Evolutionary conservation across 2,113 vertebrate genomes (phyloP).

Genomic region (Lagenorhynchus albirostris): DNA sequence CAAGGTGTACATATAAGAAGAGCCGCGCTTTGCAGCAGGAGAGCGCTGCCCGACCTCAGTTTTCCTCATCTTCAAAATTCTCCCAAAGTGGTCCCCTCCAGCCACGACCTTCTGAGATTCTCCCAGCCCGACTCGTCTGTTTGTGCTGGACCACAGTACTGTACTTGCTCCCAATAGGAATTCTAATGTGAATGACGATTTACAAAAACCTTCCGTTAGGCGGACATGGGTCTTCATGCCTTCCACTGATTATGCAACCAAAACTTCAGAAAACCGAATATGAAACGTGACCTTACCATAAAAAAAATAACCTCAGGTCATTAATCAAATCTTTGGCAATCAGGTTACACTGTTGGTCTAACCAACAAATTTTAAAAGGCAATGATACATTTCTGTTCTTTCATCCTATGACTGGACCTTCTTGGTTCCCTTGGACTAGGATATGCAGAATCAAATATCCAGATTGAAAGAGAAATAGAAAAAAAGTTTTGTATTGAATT

Average conservation of each 20-base stretch:
- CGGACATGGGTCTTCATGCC: constrained; percentile 10
- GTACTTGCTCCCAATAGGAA: constrained; percentile 12
- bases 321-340: neutral
- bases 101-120: neutral
- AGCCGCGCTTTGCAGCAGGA: neutral
- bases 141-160: neutral
- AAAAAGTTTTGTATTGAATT: constrained; percentile 52
- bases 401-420: neutral
- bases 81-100: neutral
- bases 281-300: constrained; percentile 13
- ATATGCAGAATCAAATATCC: constrained; percentile 15
- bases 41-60: neutral
- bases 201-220: constrained; percentile 51
- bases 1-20: neutral
- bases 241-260: constrained; percentile 56
- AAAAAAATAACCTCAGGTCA: neutral
- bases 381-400: constrained; percentile 28
- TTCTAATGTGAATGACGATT: constrained; percentile 9
- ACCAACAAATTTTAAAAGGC: constrained; percentile 35
- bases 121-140: neutral
- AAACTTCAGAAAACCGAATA: constrained; percentile 45
- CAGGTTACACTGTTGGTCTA: neutral
- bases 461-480: neutral
- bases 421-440: neutral
- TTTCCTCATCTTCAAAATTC: neutral